Base-by-base conservation (phyloP, 1,140 invertebrate species). In the Panagrolaimus sp. region DNA sequence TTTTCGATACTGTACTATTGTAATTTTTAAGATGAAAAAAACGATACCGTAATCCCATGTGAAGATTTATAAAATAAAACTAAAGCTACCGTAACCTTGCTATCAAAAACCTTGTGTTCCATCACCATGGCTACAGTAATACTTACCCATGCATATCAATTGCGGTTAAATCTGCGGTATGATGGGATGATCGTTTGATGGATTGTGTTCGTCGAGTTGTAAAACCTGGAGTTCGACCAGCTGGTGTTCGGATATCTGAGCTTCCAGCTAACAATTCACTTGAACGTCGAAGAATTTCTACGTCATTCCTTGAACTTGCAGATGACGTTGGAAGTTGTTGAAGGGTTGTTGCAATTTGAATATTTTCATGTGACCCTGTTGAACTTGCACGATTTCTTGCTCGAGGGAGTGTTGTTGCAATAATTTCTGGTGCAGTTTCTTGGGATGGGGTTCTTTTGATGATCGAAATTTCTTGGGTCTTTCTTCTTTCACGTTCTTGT, bases 201-300 rank as follows among this genome's bases (percentile, higher is more conserved):
- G 91, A 93, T 80, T 92, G 90, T 10, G 91, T 92, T 72, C 91
- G 86, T 62, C 93, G 86, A 0, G 94, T 95, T 6, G 91, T 96
- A 84, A 98, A 96, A 75, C 92, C 94, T 0, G 94, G 92, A 0
- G 93, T 96, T 72, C 93, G 87, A 38, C 32, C 32, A 38, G 83
- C 94, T 78, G 17, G 63, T 65, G 6, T 58, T n/a, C 10, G 44
- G 55, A 43, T 38, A 5, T 26, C 58, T 17, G 63, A 65, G 14
- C 28, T 74, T 21, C 63, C 64, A 48, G 46, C 69, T 32, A 26
- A 71, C 9, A 55, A 26, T 45, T 68, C 52, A 28, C 12, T 43
- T 17, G 44, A 47, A 14, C 47, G 15, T 9, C 21, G 26, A 17
- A 24, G 15, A 15, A 17, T 24, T 8, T 14, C 43, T 45, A 24